Percentiles rank a stretch among this genome's conserved stretches.
These are phyloP conservation scores for Thereva nobilitata DNA, from an alignment of 2,888 invertebrate genomes.

Conservation along the genomic window DNA sequence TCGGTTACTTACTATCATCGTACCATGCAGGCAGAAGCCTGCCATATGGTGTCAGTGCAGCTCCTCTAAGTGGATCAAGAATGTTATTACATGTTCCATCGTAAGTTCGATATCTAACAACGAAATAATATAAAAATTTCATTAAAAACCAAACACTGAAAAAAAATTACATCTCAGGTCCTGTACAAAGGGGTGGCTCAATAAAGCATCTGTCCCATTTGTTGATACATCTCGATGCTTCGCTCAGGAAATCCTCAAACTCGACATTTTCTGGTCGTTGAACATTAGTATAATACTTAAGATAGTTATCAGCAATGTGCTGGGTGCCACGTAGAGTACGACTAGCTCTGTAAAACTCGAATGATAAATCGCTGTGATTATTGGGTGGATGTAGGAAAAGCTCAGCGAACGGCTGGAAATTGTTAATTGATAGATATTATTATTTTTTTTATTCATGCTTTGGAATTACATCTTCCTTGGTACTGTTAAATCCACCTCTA, in stretches of 20 bases:
- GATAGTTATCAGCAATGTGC: conserved; percentile 15
- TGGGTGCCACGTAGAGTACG: conserved; percentile 26
- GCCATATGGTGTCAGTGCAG: conserved; percentile 36
- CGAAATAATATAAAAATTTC: no score
- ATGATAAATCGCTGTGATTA: neutral
- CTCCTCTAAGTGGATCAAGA: conserved; percentile 20
- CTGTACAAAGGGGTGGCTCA: neutral
- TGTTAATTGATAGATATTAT: neutral
- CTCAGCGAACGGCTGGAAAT: conserved; percentile 20
- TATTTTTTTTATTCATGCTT: neutral
- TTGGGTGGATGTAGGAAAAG: neutral
- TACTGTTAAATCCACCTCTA: conserved; percentile 9
- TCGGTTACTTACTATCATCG: conserved; percentile 36
- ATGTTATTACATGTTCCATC: conserved; percentile 93
- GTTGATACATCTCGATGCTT: conserved; percentile 15
- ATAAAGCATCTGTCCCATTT: conserved; percentile 1
- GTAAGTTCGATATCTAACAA: conserved; percentile 65
- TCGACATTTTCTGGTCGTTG: neutral
- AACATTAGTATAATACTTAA: neutral
- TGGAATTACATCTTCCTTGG: neutral
- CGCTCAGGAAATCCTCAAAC: conserved; percentile 12
- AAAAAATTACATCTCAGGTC: no score
- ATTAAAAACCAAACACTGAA: no score
- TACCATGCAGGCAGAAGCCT: conserved; percentile 31
- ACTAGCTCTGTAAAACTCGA: conserved; percentile 13